Conservation (phyloP, 2,113 vertebrate species). For the Sinosuthora webbiana region DNA sequence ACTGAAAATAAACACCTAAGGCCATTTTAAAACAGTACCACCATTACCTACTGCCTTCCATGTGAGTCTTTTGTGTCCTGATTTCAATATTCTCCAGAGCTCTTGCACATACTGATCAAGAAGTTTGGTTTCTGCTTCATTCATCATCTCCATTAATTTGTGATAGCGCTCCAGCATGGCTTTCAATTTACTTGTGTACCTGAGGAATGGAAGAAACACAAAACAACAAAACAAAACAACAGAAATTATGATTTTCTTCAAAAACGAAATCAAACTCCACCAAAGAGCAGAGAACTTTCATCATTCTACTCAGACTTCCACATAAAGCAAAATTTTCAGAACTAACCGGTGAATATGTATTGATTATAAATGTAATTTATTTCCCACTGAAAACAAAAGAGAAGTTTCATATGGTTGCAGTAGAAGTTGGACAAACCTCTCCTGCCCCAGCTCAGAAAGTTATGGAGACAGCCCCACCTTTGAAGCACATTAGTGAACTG, state of each 20-base stretch:
- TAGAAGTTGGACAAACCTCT: neutral
- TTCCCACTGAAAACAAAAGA: neutral
- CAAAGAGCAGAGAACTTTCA: neutral
- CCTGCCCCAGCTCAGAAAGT: neutral
- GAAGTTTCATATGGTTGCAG: neutral
- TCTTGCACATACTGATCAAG: constrained; percentile 76
- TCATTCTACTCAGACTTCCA: neutral
- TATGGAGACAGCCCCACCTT: neutral
- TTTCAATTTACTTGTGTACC: constrained; percentile 75
- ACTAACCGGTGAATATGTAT: neutral
- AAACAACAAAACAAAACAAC: neutral
- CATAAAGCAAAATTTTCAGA: neutral
- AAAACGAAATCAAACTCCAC: neutral
- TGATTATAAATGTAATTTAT: neutral
- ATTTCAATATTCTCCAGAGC: constrained; percentile 70
- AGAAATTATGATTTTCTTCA: neutral
- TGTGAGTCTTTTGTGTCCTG: constrained; percentile 82
- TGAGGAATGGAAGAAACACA: constrained; percentile 33
- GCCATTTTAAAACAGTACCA: neutral
- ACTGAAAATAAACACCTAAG: neutral
- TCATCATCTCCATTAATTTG: constrained; percentile 74
- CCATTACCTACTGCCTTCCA: constrained; percentile 86
- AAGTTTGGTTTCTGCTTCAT: constrained; percentile 76
- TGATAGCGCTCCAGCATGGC: constrained; percentile 76
- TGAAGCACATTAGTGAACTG: neutral